Percentiles rank a stretch among this genome's conserved stretches.
These are phyloP conservation scores for Cataglyphis cursor DNA, from an alignment of 2,888 invertebrate species.

Conservation along the genomic window DNA sequence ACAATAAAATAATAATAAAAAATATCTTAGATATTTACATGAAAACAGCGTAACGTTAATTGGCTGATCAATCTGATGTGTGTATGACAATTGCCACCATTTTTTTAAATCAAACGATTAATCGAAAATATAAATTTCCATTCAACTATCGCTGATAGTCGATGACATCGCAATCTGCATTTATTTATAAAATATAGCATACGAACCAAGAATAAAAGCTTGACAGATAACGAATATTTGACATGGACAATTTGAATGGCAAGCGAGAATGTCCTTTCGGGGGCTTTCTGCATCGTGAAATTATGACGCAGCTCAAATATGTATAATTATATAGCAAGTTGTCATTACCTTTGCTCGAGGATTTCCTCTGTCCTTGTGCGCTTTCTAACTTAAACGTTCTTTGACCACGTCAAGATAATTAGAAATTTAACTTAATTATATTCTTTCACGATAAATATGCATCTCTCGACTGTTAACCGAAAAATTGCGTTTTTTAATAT, in stretches of 20 bases:
- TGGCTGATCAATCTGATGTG: not conserved
- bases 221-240: slow-evolving; percentile 45
- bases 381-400: slow-evolving; percentile 37
- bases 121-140: not conserved
- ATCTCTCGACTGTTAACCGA: slow-evolving; percentile 15
- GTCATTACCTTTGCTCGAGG: slow-evolving; percentile 63
- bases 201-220: slow-evolving; percentile 32
- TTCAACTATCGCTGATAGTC: not conserved
- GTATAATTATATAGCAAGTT: slow-evolving; percentile 68
- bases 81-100: not conserved
- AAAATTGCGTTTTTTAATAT: slow-evolving; percentile 34
- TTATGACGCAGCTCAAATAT: slow-evolving; percentile 64
- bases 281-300: slow-evolving; percentile 44
- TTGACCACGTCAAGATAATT: slow-evolving; percentile 72
- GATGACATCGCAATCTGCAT: slow-evolving; percentile 21
- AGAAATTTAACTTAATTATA: slow-evolving; percentile 76
- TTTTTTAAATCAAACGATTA: not conserved
- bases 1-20: not conserved
- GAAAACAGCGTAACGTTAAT: not conserved
- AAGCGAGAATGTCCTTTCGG: slow-evolving; percentile 7
- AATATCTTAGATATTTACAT: not conserved
- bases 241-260: slow-evolving; percentile 45
- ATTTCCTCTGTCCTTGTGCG: slow-evolving; percentile 40
- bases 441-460: slow-evolving; percentile 51
- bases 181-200: slow-evolving; percentile 33